Evolutionary conservation across 2,888 invertebrate genomes (phyloP).

Genomic region (Acrobasis repandana): DNA sequence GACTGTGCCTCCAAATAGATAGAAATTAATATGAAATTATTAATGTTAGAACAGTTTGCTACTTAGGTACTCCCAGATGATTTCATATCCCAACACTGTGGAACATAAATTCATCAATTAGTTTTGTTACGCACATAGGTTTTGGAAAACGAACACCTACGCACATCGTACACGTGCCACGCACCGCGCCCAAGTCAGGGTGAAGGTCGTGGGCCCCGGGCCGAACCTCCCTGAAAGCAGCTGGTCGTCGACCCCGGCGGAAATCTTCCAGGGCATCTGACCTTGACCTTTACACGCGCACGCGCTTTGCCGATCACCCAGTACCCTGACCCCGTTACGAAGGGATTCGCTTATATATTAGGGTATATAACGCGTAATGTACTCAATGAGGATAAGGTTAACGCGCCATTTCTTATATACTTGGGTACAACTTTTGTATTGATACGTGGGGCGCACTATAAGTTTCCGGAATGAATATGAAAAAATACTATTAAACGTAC

Average conservation of each 20-base stretch:
- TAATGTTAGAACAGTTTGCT: too few relatives aligned
- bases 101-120: constrained; percentile 27
- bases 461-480: too few relatives aligned
- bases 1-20: too few relatives aligned
- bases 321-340: constrained; percentile 77
- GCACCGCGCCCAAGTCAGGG: constrained; percentile 58
- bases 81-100: background rate
- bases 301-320: constrained; percentile 69
- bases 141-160: constrained; percentile 55
- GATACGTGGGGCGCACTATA: too few relatives aligned
- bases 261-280: constrained; percentile 79
- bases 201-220: constrained; percentile 72
- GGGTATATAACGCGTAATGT: constrained; percentile 33
- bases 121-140: constrained; percentile 32
- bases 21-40: too few relatives aligned
- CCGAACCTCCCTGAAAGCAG: constrained; percentile 71
- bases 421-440: background rate
- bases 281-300: constrained; percentile 81
- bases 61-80: background rate
- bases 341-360: constrained; percentile 56
- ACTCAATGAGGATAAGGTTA: constrained; percentile 21
- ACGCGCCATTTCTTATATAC: constrained; percentile 14
- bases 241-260: constrained; percentile 71
- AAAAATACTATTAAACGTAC: too few relatives aligned
- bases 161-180: constrained; percentile 67